Conservation (phyloP, 2,113 vertebrate genomes). For the Gymnocephalus cernua region DNA sequence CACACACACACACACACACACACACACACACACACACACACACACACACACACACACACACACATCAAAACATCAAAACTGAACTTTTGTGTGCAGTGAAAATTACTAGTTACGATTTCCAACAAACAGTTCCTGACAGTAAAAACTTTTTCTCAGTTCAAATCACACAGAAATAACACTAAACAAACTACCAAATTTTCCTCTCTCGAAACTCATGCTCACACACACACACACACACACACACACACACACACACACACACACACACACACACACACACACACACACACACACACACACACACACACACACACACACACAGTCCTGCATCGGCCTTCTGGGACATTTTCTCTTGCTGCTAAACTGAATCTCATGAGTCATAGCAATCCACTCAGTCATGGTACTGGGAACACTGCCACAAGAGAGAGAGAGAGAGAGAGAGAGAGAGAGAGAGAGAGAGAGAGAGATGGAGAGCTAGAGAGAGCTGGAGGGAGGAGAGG, state of each 20-base stretch:
- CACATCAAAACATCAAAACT: slow-evolving; percentile 22
- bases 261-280: slow-evolving; percentile 24
- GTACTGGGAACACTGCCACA: slow-evolving; percentile 74
- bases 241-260: slow-evolving; percentile 9
- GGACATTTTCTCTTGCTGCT: slow-evolving; percentile 75
- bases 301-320: slow-evolving; percentile 30
- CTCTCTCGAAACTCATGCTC: not conserved
- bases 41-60: slow-evolving; percentile 10
- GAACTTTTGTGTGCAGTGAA: slow-evolving; percentile 8
- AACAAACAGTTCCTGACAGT: slow-evolving; percentile 31
- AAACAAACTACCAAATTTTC: slow-evolving; percentile 36
- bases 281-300: slow-evolving; percentile 19
- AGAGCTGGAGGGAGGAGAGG: slow-evolving; percentile 24
- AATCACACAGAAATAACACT: slow-evolving; percentile 52
- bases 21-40: slow-evolving; percentile 17
- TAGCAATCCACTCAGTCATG: slow-evolving; percentile 80
- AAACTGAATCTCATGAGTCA: slow-evolving; percentile 80
- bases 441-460: slow-evolving; percentile 6
- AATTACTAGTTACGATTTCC: slow-evolving; percentile 22
- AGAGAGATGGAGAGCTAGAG: slow-evolving; percentile 25
- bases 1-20: slow-evolving; percentile 26
- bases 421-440: slow-evolving; percentile 33
- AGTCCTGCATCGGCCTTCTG: slow-evolving; percentile 56
- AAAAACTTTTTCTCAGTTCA: slow-evolving; percentile 42
- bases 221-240: slow-evolving; percentile 14